Base-by-base conservation (phyloP, 2,797 vertebrate genomes). In the Gymnoscopelus braueri region DNA sequence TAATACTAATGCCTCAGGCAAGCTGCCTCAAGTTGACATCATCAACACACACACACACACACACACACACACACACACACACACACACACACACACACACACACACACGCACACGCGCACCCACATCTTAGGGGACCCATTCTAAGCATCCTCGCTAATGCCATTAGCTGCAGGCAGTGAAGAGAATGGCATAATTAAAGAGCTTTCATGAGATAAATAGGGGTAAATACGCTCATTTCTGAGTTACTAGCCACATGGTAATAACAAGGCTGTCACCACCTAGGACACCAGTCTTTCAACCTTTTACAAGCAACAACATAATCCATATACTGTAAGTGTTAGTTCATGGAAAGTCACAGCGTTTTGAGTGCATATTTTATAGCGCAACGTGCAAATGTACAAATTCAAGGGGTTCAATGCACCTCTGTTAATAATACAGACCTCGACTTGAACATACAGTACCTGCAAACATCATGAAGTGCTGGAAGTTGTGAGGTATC, bases 381-480 rank as follows among this genome's bases (percentile, higher is more conserved):
- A 29, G 26, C 26, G 26, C 26, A 1, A 29, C 2, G 26, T 29
- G 26, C 26, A 29, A 29, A 29, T 29, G 26, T 29, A 29, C 26
- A 29, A 29, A 29, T 29, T 29, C 26, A 29, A 29, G 26, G 26
- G 26, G 26, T 29, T 29, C 26, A 29, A 29, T 29, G 26, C 26
- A 29, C 26, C 26, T 29, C 26, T 29, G 26, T 29, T 29, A 29
- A 29, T 29, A 29, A 29, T 29, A 4, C 26, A 29, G 26, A 29
- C 26, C 26, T 29, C 26, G 3, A 4, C 11, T 5, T 5, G 1
- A 13, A 9, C 39, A 11, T 72, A 39, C 75, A 82, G 32, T 91
- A 96, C 95, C 96, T 94, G 95, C 93, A 82, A 96, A 95, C 92
- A 93, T 93, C 94, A 96, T 95, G 93, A 96, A 95, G 81, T 96